phyloP scores from a whole-genome alignment of 1,140 invertebrate species.

The Tetragnatha versicolor region DNA sequence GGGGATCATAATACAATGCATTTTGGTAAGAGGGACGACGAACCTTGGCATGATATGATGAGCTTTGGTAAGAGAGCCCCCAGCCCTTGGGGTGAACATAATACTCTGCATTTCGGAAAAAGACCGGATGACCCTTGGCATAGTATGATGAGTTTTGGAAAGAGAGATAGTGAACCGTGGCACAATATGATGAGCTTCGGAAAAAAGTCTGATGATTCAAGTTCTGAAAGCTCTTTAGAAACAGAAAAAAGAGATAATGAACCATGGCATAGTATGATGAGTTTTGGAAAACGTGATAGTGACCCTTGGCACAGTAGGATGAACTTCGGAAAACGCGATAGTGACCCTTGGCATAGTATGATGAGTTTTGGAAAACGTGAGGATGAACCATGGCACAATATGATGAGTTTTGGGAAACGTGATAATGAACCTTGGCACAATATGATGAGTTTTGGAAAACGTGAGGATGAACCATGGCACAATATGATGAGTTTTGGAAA shows the following conservation, averaged over 20 bases:
- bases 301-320: constrained; percentile 26
- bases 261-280: constrained; percentile 17
- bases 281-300: constrained; percentile 26
- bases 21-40: not conserved
- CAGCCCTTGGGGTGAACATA: not conserved
- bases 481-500: constrained; percentile 39
- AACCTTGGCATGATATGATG: constrained; percentile 36
- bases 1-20: constrained; percentile 7
- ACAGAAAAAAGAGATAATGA: not conserved
- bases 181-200: constrained; percentile 37
- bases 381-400: not conserved
- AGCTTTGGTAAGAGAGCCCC: constrained; percentile 12
- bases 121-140: not conserved
- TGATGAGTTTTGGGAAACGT: not conserved
- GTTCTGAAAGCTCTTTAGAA: not conserved
- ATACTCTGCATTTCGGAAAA: constrained; percentile 4
- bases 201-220: not conserved
- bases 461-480: constrained; percentile 19
- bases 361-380: constrained; percentile 2
- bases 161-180: constrained; percentile 25
- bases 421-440: not conserved
- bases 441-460: constrained; percentile 6
- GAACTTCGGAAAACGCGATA: constrained; percentile 14
- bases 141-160: constrained; percentile 13
- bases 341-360: not conserved